A percentile compares a stretch with the other conserved stretches of the same genome.
Conservation (phyloP, 2,797 vertebrate genomes). For the Kryptolebias ocellatus region DNA sequence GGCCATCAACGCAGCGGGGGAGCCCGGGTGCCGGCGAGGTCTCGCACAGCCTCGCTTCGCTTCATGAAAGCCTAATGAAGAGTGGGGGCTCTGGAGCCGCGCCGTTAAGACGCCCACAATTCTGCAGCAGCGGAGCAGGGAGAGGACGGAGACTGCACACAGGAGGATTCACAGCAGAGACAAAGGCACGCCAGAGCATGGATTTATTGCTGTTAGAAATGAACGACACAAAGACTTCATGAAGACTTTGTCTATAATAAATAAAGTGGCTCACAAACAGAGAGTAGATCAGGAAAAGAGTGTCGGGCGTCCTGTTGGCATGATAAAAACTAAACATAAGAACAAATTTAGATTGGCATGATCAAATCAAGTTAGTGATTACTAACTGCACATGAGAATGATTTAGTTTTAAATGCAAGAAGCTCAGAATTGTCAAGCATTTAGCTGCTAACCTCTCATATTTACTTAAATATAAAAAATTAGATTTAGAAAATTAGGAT, state of each 20-base stretch:
- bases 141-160: slow-evolving; percentile 23
- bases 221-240: slow-evolving; percentile 34
- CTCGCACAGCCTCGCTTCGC: slow-evolving; percentile 76
- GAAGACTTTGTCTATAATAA: slow-evolving; percentile 48
- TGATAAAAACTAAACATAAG: slow-evolving; percentile 19
- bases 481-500: neutral
- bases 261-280: slow-evolving; percentile 39
- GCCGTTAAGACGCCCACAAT: slow-evolving; percentile 58
- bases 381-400: neutral
- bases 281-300: neutral
- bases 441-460: neutral
- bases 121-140: slow-evolving; percentile 56
- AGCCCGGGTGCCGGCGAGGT: slow-evolving; percentile 78
- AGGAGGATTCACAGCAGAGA: slow-evolving; percentile 36
- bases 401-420: slow-evolving; percentile 7
- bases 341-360: slow-evolving; percentile 6
- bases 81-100: slow-evolving; percentile 56
- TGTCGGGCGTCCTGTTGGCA: neutral
- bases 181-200: slow-evolving; percentile 15
- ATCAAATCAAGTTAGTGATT: slow-evolving; percentile 12
- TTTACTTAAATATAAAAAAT: slow-evolving; percentile 5
- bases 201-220: slow-evolving; percentile 64
- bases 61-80: slow-evolving; percentile 86
- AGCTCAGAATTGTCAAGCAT: slow-evolving; percentile 5
- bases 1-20: slow-evolving; percentile 81